phyloP scores from a whole-genome alignment of 23 tunicate genomes.

The Halocynthia roretzi region DNA sequence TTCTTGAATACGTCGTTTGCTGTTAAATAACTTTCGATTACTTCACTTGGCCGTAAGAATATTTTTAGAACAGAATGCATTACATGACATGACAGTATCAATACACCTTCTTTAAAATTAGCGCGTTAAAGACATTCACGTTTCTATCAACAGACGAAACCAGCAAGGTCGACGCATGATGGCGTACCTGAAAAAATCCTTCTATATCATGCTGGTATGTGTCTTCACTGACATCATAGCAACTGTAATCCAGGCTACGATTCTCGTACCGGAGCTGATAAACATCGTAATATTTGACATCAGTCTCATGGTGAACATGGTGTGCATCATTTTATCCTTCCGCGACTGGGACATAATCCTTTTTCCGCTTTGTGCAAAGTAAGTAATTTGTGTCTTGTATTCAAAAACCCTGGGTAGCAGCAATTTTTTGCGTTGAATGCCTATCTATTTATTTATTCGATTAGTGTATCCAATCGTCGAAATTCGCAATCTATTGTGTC shows the following conservation, averaged over 20 bases:
- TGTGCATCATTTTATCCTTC: slow-evolving; percentile 83
- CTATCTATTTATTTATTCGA: no score
- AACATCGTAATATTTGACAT: slow-evolving; percentile 75
- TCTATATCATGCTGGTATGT: slow-evolving; percentile 63
- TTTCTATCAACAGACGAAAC: slow-evolving; percentile 15
- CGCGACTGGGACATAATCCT: slow-evolving; percentile 85
- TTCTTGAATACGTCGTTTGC: no score
- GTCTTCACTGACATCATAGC: slow-evolving; percentile 58
- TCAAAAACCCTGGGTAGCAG: no score
- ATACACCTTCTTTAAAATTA: no score
- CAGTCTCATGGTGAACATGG: slow-evolving; percentile 61
- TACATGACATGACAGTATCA: no score
- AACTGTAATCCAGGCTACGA: slow-evolving; percentile 53
- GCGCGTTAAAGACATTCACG: no score
- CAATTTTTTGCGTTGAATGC: no score
- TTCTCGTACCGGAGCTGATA: slow-evolving; percentile 65
- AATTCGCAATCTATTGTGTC: no score
- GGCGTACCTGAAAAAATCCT: slow-evolving; percentile 66
- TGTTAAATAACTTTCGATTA: no score
- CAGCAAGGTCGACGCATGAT: slow-evolving; percentile 79
- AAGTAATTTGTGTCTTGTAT: neutral
- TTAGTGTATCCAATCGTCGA: no score
- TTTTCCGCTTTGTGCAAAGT: slow-evolving; percentile 66
- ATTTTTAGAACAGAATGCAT: no score
- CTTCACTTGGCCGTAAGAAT: no score